Base-by-base conservation (phyloP, 2,113 vertebrate genomes). In the Cricetomys ansorgei region DNA sequence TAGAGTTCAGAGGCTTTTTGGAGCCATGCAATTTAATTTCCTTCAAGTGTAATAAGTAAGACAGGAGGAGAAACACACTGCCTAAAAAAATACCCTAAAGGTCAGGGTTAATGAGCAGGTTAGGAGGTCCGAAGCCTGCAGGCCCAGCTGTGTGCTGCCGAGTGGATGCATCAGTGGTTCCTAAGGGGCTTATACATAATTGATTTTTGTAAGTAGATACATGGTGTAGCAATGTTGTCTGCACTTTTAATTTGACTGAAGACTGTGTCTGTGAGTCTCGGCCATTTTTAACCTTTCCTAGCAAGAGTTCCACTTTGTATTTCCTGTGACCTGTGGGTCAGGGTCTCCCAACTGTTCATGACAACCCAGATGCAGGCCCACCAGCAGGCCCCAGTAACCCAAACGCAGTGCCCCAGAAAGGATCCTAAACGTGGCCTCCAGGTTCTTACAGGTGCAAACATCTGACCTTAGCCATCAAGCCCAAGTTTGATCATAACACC, bases 201-300 rank as follows among this genome's bases (percentile, higher is more conserved):
- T 96, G 93, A 97, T 94, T 96, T 94, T 95, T 90, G 86, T 97
- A 96, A 97, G 69, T 81, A 94, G 93, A 48, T 77, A 62, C 59
- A 37, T 93, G 43, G 88, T 92, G n/a, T 81, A 90, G 75, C 93
- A 92, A 80, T 62, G 79, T 70, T 97, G 94, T 93, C 94, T 96
- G 92, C 53, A 45, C 92, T 96, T 88, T 93, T 96, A 90, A 92
- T 94, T 95, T 95, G 81, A 59, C 87, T 94, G 86, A 95, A 97
- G 95, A 65, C 90, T 1, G 1, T 91, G 73, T 85, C 75, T 57
- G 0, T 76, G 75, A n/a, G 27, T 90, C 84, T 80, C 37, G 21
- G 27, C 84, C 21, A 0, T 72, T 88, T 72, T 88, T 93, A 83
- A 86, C 75, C 59, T 90, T 83, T 92, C 70, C 62, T 45, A 31